These are phyloP conservation scores for Conus canariensis DNA, from an alignment of 2,888 invertebrate genomes.

Conservation along the genomic window DNA sequence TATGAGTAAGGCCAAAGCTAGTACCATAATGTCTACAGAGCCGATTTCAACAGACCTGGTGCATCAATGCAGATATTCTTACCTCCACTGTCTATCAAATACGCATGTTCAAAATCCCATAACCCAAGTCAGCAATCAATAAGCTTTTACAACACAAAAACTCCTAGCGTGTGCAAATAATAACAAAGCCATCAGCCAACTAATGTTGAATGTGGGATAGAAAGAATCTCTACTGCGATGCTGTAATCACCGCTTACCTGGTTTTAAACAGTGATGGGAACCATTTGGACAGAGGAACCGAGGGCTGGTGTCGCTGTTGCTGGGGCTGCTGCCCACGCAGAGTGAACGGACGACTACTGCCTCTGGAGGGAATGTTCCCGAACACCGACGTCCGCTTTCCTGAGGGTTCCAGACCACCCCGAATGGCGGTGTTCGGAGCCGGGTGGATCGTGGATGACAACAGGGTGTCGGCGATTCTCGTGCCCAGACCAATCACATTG, in stretches of 20 bases:
- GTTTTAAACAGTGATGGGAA: neutral
- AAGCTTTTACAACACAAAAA: too few species aligned
- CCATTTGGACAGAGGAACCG: neutral
- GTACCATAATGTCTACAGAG: too few species aligned
- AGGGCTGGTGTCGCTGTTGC: neutral
- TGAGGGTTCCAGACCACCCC: neutral
- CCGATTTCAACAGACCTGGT: too few species aligned
- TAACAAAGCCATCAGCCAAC: too few species aligned
- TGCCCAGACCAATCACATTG: slow-evolving; percentile 35
- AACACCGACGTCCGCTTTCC: neutral
- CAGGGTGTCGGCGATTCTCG: neutral
- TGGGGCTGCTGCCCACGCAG: neutral
- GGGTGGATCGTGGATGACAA: neutral
- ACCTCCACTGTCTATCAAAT: too few species aligned
- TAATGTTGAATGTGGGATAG: too few species aligned
- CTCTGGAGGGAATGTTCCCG: neutral
- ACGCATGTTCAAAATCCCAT: too few species aligned
- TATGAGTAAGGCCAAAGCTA: too few species aligned
- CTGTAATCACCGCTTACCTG: neutral
- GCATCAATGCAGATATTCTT: too few species aligned
- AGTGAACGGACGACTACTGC: neutral
- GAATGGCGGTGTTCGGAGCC: neutral
- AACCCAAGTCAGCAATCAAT: too few species aligned
- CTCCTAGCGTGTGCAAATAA: too few species aligned
- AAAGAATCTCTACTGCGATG: too few species aligned